Evolutionary conservation across 2,888 invertebrate genomes (phyloP), one percentile per base, ranked within the genome.

Genomic region (Agrotis segetum): DNA sequence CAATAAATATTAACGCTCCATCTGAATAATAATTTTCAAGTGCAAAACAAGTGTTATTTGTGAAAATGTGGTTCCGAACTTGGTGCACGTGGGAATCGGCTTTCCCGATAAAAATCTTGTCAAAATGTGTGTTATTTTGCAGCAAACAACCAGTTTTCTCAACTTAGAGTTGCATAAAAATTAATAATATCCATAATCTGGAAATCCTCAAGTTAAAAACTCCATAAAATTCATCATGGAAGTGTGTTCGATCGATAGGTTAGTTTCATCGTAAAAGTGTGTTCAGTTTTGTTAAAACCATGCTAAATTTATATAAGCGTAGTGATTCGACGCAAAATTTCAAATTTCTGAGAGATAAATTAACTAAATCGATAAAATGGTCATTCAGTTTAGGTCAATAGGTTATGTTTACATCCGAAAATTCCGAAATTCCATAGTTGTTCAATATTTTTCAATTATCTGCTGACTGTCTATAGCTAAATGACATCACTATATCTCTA

Each of bases 51-150:
- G 84, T 87, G 85, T 59, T 71, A 70, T 58, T 66, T 86, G 88
- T 89, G 89, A 87, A 89, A 91, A 92, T 91, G 86, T 88, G 85
- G 77, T 84, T 79, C 50, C 81, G 73, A 87, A 86, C 82, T 81
- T 84, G 60, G 82, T 89, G 92, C 93, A 94, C 94, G 94, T 94
- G 94, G 92, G 89, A 83, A 74, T 77, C 82, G 79, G 79, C 77
- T 67, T 79, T 79, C 67, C 71, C 55, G 47, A 61, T 40, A 53
- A 72, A 70, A 75, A 72, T 55, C 19, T 13, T 14, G 9, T 44
- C 59, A 44, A 67, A 63, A 59, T 70, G 49, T 78, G 50, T 53
- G 53, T 11, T 5, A 49, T 58, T 55, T 53, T 53, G 44, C 19
- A 40, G 11, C 3, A 0, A 24, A 49, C n/a, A 19, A 6, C 0